A percentile compares a stretch with the other conserved stretches of the same genome.
phyloP scores from a whole-genome alignment of 2,888 invertebrate genomes.

The Catocala fraxini region DNA sequence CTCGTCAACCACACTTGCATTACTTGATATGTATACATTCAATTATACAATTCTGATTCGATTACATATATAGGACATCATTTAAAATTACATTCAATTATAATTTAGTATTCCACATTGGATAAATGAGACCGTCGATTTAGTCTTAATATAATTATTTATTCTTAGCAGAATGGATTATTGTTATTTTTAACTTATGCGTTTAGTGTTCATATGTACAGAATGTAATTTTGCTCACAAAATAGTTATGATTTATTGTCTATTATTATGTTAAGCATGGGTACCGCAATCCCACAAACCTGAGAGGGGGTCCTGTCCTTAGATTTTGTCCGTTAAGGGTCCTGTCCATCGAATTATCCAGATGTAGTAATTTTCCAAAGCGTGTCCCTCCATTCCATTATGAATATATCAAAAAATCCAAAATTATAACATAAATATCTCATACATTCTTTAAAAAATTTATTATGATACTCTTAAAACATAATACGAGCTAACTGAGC shows the following conservation, averaged over 20 bases:
- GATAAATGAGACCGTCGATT: neutral
- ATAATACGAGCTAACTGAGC: neutral
- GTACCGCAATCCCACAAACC: conserved; percentile 29
- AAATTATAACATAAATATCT: conserved; percentile 22
- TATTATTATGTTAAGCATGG: conserved; percentile 19
- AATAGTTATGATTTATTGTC: conserved; percentile 6
- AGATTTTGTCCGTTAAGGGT: conserved; percentile 20
- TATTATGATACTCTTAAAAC: neutral
- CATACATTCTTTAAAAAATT: conserved; percentile 2
- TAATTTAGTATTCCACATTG: neutral
- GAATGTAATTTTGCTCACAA: conserved; percentile 13
- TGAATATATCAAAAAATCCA: conserved; percentile 24
- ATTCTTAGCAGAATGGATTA: conserved; percentile 8
- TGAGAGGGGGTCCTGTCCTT: conserved; percentile 25
- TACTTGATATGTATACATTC: too few species aligned
- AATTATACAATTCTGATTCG: too few species aligned
- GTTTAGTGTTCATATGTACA: conserved; percentile 31
- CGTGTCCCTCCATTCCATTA: conserved; percentile 27
- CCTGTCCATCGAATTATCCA: conserved; percentile 22
- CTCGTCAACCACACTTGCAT: too few species aligned
- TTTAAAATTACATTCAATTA: neutral
- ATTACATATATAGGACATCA: neutral
- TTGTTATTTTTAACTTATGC: conserved; percentile 8
- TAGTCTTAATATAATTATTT: neutral
- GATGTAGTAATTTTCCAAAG: conserved; percentile 21